These are phyloP conservation scores for Phylloscopus collybita DNA, from an alignment of 2,797 vertebrate species.

Conservation along the genomic window DNA sequence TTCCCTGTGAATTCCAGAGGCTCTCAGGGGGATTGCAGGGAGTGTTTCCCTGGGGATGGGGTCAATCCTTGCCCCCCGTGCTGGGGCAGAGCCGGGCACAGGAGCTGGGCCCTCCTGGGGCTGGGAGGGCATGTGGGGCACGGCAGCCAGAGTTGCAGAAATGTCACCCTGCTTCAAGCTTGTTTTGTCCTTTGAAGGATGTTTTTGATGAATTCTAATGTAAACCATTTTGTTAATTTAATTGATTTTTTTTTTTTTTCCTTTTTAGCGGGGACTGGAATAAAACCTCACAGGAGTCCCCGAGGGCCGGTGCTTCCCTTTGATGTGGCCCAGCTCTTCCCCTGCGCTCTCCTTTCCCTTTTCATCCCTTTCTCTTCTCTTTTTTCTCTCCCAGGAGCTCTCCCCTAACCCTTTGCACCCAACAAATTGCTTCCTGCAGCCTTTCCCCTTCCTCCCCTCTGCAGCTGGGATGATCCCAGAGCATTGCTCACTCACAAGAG, in stretches of 20 bases:
- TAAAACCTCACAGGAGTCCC: neutral
- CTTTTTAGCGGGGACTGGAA: conserved; percentile 15
- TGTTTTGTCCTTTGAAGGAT: neutral
- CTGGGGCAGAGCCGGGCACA: neutral
- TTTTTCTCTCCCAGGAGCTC: neutral
- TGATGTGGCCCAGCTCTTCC: conserved; percentile 12
- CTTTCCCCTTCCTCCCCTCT: neutral
- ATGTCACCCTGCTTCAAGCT: neutral
- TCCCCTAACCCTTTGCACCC: neutral
- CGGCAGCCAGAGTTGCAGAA: neutral
- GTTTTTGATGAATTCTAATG: conserved; percentile 45
- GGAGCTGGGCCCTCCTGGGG: neutral
- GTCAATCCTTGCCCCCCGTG: accelerated
- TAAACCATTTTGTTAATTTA: conserved; percentile 58
- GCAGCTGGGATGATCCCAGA: neutral
- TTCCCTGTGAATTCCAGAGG: neutral
- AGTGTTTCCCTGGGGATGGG: neutral
- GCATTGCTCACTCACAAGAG: accelerated
- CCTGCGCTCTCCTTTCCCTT: neutral
- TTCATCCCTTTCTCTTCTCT: neutral
- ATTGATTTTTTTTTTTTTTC: conserved; percentile 26
- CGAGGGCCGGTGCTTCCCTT: neutral
- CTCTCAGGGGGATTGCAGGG: accelerated
- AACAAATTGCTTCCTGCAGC: accelerated
- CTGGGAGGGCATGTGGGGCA: accelerated